Percentiles rank a stretch among this genome's conserved stretches.
phyloP scores from a whole-genome alignment of 2,797 vertebrate species.

The Acomys russatus region DNA sequence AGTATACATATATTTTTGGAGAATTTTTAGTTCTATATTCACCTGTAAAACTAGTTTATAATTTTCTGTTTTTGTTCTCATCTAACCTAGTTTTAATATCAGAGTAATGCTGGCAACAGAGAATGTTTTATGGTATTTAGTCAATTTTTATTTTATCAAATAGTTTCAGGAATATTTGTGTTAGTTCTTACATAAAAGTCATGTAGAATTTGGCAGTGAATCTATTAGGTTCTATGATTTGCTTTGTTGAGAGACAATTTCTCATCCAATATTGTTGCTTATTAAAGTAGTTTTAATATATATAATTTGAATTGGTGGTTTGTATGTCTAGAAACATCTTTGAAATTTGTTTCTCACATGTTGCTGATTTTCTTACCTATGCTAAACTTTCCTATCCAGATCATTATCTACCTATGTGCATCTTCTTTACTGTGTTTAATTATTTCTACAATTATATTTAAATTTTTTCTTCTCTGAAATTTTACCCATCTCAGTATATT shows the following conservation, averaged over 20 bases:
- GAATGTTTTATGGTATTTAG: neutral
- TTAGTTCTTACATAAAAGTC: neutral
- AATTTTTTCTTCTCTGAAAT: neutral
- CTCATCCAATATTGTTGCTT: neutral
- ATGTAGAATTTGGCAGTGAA: neutral
- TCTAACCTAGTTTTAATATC: neutral
- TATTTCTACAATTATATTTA: neutral
- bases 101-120: neutral
- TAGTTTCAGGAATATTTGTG: neutral
- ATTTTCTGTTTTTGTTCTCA: neutral
- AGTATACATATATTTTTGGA: neutral
- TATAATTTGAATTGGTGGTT: neutral
- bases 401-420: neutral
- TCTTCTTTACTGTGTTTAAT: neutral
- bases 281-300: neutral
- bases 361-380: neutral
- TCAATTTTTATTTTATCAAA: neutral
- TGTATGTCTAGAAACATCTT: neutral
- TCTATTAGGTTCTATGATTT: neutral
- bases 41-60: neutral
- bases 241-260: neutral
- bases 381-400: no score
- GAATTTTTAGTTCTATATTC: neutral
- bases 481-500: neutral
- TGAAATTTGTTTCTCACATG: neutral